Evolutionary conservation across 2,797 vertebrate species (phyloP).

Genomic region (Trematocara caparti): DNA sequence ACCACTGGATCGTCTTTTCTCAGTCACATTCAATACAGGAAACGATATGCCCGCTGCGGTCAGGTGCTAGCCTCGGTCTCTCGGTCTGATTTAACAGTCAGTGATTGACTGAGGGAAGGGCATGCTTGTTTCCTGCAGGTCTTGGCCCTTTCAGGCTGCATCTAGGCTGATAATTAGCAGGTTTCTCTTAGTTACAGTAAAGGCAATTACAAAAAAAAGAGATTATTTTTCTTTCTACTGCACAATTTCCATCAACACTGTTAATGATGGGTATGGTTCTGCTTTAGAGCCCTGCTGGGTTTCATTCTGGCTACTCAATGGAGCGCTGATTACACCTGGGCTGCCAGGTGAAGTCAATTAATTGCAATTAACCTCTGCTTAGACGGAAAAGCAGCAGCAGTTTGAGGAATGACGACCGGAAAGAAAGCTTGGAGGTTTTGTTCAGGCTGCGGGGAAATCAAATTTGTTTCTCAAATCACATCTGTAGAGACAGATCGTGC

Average conservation of each 20-base stretch:
- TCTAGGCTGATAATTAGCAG: constrained; percentile 10
- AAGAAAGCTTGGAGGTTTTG: neutral
- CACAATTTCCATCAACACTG: neutral
- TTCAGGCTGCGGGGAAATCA: neutral
- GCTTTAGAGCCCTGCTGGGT: neutral
- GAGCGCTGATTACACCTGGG: constrained; percentile 23
- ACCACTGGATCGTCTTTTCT: constrained; percentile 6
- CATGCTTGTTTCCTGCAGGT: constrained; percentile 39
- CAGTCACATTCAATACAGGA: constrained; percentile 30
- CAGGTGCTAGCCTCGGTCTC: constrained; percentile 26
- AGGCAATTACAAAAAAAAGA: neutral
- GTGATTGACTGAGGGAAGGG: constrained; percentile 28
- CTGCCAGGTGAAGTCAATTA: constrained; percentile 36
- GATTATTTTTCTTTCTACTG: neutral
- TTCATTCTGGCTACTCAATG: neutral
- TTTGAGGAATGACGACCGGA: constrained; percentile 1
- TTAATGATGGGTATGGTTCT: neutral
- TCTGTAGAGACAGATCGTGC: neutral
- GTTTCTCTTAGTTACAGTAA: constrained; percentile 19
- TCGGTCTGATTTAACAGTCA: constrained; percentile 47
- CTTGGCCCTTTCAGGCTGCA: constrained; percentile 8
- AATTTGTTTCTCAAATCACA: neutral
- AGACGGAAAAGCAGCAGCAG: neutral
- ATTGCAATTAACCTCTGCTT: constrained; percentile 38
- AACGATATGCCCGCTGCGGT: constrained; percentile 19